These are phyloP conservation scores for Chrysomela aeneicollis DNA, from an alignment of 2,888 invertebrate species.

Conservation along the genomic window DNA sequence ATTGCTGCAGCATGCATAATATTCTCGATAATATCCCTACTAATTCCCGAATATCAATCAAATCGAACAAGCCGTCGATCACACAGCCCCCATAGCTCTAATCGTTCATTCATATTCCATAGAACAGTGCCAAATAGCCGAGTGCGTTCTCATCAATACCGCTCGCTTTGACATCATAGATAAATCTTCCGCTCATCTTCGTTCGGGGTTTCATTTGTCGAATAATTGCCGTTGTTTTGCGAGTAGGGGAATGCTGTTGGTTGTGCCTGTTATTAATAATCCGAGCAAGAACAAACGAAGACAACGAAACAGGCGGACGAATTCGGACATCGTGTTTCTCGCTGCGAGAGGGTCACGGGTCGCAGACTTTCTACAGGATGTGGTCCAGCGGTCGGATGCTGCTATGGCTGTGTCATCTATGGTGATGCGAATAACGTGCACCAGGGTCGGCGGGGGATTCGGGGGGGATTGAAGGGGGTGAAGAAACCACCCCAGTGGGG, in stretches of 20 bases:
- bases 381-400: constrained; percentile 6
- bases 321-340: constrained; percentile 40
- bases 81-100: constrained; percentile 8
- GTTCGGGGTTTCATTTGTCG: constrained; percentile 28
- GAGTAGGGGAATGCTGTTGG: constrained; percentile 35
- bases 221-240: constrained; percentile 16
- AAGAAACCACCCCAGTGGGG: no score
- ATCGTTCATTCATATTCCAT: constrained; percentile 24
- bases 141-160: constrained; percentile 19
- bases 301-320: constrained; percentile 31
- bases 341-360: constrained; percentile 36
- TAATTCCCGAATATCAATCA: constrained; percentile 12
- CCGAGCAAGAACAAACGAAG: constrained; percentile 36
- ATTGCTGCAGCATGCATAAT: background rate
- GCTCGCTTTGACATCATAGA: constrained; percentile 16
- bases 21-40: background rate
- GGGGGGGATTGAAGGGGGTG: no score
- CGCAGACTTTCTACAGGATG: constrained; percentile 26
- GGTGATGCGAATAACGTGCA: no score
- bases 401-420: background rate
- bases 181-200: constrained; percentile 24
- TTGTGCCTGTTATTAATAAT: constrained; percentile 42
- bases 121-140: constrained; percentile 16
- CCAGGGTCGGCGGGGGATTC: no score
- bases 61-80: constrained; percentile 10